phyloP scores from a whole-genome alignment of 2,113 vertebrate species.

The Paratilapia polleni region DNA sequence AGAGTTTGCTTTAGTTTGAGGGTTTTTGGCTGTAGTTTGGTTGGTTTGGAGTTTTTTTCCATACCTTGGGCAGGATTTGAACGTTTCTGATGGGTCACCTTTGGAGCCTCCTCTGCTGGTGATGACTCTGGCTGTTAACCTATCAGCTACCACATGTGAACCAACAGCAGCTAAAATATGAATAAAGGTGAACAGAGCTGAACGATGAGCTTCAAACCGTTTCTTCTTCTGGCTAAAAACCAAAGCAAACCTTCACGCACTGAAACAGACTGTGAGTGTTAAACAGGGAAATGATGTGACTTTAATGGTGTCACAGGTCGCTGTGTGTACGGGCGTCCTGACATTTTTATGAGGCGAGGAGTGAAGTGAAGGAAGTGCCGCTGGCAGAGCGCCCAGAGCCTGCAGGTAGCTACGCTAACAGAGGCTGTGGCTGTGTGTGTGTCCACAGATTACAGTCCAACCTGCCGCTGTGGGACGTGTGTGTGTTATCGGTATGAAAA shows the following conservation, averaged over 20 bases:
- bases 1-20: too few relatives aligned
- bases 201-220: background rate
- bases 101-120: background rate
- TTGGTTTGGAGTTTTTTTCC: background rate
- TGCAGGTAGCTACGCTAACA: constrained; percentile 14
- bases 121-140: too few relatives aligned
- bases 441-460: background rate
- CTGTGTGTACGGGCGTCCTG: background rate
- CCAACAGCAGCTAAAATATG: too few relatives aligned
- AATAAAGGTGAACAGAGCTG: background rate
- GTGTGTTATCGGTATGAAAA: background rate
- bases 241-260: background rate
- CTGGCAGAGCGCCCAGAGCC: background rate
- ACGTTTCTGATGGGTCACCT: background rate
- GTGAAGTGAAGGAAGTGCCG: background rate
- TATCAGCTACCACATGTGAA: too few relatives aligned
- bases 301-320: constrained; percentile 22
- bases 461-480: background rate
- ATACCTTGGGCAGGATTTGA: background rate
- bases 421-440: background rate
- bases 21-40: background rate
- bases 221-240: background rate
- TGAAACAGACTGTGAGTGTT: background rate
- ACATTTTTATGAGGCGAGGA: constrained; percentile 10
- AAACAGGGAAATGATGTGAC: background rate